Conservation (phyloP, 1,140 invertebrate genomes). For the Cydia pomonella region DNA sequence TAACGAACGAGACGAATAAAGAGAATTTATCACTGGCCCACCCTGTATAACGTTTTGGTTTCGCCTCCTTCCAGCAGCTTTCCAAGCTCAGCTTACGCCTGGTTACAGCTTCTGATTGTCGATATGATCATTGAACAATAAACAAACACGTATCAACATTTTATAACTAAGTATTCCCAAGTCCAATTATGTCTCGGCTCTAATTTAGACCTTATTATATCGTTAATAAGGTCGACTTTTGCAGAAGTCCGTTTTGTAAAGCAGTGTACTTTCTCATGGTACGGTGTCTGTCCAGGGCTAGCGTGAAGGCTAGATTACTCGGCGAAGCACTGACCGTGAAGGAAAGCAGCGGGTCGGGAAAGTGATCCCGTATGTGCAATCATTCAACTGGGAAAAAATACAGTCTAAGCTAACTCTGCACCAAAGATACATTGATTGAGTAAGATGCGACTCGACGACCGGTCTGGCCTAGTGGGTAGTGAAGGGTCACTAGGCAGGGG, state of each 20-base stretch:
- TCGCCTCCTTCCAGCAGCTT: neutral
- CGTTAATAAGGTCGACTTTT: neutral
- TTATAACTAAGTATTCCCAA: neutral
- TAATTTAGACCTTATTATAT: neutral
- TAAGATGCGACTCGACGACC: too few species aligned
- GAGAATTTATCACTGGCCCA: too few species aligned
- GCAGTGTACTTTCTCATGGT: neutral
- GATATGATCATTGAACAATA: conserved; percentile 1
- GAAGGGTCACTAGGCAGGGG: too few species aligned
- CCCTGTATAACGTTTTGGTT: too few species aligned
- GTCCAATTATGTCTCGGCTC: neutral
- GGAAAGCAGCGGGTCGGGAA: conserved; percentile 25
- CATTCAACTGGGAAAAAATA: neutral
- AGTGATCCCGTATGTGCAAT: neutral
- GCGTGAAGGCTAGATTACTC: neutral
- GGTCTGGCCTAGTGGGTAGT: too few species aligned
- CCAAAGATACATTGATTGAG: too few species aligned
- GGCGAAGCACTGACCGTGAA: neutral
- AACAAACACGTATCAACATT: neutral
- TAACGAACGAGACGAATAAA: too few species aligned
- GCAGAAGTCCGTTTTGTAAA: neutral
- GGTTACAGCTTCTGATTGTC: neutral
- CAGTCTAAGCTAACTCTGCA: too few species aligned
- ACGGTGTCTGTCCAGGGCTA: neutral
- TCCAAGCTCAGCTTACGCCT: neutral